Base-by-base conservation (phyloP, 2,888 invertebrate genomes). In the Catocala nupta region DNA sequence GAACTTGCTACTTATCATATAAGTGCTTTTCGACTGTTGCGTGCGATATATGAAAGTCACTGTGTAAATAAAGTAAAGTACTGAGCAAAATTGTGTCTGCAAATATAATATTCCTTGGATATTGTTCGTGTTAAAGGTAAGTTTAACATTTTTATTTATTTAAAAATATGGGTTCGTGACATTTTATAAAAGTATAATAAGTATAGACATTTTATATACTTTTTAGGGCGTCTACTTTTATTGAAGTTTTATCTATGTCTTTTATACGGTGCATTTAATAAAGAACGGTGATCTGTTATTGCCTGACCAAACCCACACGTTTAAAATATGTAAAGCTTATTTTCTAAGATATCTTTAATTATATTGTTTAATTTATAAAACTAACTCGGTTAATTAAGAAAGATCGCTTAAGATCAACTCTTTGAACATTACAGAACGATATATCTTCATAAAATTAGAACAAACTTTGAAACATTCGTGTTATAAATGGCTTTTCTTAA, bases 1-100 rank as follows among this genome's bases (percentile, higher is more conserved):
- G 78, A 81, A 84, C 81, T 81, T 73, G 60, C 55, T 63, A 57
- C 59, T 63, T 63, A 68, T 39, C 47, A 54, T 63, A 65, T 70
- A 68, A 74, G 77, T 79, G 79, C 47, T 61, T 56, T 11, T 65
- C 74, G 61, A 74, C 63, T 79, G 55, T 65, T 73, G 55, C 70
- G 65, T 76, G 68, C 59, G 47, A 59, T 64, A 67, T 60, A 63
- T 63, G 34, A 67, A 65, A 67, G 47, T 68, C 56, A 68, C 7
- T 63, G 77, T 77, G 79, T 33, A 49, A 68, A 63, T 73, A 66
- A 61, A 64, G 42, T 73, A 65, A 57, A 59, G 42, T 43, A 67
- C 53, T 62, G 48, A 63, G 44, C 12, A 54, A 65, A 55, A 69
- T 68, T 60, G 78, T 77, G 77, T 73, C 71, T 60, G 48, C 36